A percentile compares a stretch with the other conserved stretches of the same genome.
phyloP scores from a whole-genome alignment of 2,797 vertebrate species.

The Paedocypris micromegethes region DNA sequence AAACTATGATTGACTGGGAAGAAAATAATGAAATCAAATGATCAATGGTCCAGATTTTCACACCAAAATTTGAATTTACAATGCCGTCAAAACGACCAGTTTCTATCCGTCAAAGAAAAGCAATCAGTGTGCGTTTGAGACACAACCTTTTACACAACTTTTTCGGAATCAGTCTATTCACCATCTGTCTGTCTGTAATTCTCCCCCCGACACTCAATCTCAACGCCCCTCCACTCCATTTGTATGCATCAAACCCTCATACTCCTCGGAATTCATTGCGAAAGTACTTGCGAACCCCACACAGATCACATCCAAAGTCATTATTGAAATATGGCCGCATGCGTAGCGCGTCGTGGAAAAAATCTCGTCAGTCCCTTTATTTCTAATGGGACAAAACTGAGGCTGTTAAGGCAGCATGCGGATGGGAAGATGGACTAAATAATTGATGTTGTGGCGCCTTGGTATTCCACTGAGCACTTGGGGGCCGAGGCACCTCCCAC shows the following conservation, averaged over 20 bases:
- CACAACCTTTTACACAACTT: no score
- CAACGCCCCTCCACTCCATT: not conserved
- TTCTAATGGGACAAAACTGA: conserved; percentile 71
- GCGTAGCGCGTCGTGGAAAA: conserved; percentile 13
- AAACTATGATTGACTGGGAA: no score
- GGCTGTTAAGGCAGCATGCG: conserved; percentile 66
- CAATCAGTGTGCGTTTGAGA: no score
- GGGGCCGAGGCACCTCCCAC: conserved; percentile 71
- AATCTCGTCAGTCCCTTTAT: conserved; percentile 56
- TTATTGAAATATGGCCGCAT: conserved; percentile 16
- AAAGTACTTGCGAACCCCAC: not conserved
- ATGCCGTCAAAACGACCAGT: no score
- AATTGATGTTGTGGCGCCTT: conserved; percentile 71
- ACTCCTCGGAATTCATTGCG: conserved; percentile 2
- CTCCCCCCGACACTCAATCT: not conserved
- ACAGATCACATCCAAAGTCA: conserved; percentile 27
- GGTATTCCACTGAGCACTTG: conserved; percentile 68
- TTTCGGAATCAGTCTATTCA: not conserved
- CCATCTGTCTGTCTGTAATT: not conserved
- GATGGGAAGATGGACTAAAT: conserved; percentile 67
- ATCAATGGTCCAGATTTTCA: no score
- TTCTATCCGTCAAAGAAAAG: no score
- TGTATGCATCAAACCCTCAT: not conserved
- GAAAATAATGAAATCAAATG: no score
- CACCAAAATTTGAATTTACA: no score